Evolutionary conservation across 2,797 vertebrate genomes (phyloP).

Genomic region (Pelobates cultripes): DNA sequence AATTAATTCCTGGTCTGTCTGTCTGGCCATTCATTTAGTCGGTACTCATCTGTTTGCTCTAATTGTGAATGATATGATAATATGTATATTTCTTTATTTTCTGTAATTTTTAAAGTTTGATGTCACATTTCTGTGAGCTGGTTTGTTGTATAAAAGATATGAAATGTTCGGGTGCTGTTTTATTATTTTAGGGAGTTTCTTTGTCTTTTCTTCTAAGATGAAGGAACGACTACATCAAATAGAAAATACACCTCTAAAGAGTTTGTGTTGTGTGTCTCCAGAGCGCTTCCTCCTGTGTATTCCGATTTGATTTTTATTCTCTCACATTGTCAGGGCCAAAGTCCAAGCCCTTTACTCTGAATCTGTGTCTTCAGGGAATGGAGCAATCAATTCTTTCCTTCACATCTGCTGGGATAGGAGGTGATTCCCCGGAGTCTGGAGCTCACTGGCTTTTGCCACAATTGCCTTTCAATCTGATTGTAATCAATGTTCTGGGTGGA

Average conservation of each 20-base stretch:
- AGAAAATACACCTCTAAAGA: not conserved
- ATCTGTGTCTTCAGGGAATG: slow-evolving; percentile 5
- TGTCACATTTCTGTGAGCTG: no score
- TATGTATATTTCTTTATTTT: no score
- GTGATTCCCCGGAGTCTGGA: slow-evolving; percentile 15
- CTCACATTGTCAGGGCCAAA: not conserved
- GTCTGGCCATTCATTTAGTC: no score
- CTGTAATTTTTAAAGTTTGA: no score
- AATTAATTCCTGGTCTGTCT: no score
- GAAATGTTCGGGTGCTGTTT: slow-evolving; percentile 2
- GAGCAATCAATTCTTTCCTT: not conserved
- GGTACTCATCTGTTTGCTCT: no score
- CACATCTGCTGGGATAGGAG: slow-evolving; percentile 20
- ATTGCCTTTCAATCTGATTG: no score
- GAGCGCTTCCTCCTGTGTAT: not conserved
- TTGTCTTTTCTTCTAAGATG: slow-evolving; percentile 24
- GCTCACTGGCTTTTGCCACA: not conserved
- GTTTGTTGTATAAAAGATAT: no score
- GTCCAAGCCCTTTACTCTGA: slow-evolving; percentile 2
- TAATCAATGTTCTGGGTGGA: no score
- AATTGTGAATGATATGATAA: no score
- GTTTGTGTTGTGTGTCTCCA: not conserved
- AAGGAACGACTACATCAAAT: slow-evolving; percentile 21
- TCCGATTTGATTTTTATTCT: no score
- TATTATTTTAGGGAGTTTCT: not conserved